Base-by-base conservation (phyloP, 2,797 vertebrate genomes). In the Spinibarbus caldwelli region DNA sequence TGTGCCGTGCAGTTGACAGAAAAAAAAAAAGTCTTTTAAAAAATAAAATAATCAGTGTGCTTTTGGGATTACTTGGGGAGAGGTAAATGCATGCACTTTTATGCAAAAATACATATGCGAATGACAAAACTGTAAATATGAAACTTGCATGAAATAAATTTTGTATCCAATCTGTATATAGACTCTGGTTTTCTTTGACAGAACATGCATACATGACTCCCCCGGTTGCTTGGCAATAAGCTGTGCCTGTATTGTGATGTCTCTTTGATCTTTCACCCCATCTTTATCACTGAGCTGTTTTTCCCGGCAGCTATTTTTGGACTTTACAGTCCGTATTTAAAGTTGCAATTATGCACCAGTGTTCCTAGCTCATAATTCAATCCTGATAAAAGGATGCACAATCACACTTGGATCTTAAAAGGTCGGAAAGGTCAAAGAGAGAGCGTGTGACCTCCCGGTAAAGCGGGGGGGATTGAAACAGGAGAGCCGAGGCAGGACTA, bases 91-190 rank as follows among this genome's bases (percentile, higher is more conserved):
- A 99, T 99, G 98, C 97, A 97, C 95, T 98, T 97, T 98, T 98
- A 99, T 99, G 97, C 97, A 98, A 97, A 96, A 93, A 80, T 88
- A 90, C 94, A 89, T 94, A 95, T 95, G 93, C 91, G 92, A 95
- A 95, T 93, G 94, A 91, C 70, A 78, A 93, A 93, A 93, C 92
- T 95, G 94, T 95, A 95, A 93, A 95, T 94, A 96, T 90, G 94
- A 95, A 95, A 95, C 94, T 93, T 99, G 98, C 98, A 99, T 99
- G 98, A 98, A 99, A 99, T 99, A 99, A 99, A 99, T 99, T 99
- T 99, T 99, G 94, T 99, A 98, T 92, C 92, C 95, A 95, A 96
- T 86, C 89, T 93, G 92, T 77, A 90, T 93, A 94, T 94, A 95
- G 95, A 93, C 94, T 96, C 91, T 92, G 93, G 94, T 95, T 95